A percentile compares a stretch with the other conserved stretches of the same genome.
phyloP scores from a whole-genome alignment of 2,113 vertebrate species.

The Neodontobutis hainanensis region DNA sequence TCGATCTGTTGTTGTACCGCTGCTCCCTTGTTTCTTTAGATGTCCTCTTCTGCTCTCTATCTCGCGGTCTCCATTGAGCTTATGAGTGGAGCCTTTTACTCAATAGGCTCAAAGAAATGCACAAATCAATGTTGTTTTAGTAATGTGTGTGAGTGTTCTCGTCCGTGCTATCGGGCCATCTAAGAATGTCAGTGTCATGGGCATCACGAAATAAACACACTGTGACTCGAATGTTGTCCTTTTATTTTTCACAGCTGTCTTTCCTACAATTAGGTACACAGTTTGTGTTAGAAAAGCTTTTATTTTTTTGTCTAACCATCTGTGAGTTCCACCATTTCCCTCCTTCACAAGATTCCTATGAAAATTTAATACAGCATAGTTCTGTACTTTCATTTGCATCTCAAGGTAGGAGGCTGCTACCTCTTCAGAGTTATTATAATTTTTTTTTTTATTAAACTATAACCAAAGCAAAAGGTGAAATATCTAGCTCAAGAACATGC shows the following conservation, averaged over 20 bases:
- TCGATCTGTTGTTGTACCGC: slow-evolving; percentile 50
- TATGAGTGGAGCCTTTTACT: slow-evolving; percentile 21
- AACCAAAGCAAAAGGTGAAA: no score
- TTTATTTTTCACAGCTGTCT: background rate
- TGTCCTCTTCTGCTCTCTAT: slow-evolving; percentile 30
- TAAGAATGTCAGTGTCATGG: background rate
- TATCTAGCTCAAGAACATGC: no score
- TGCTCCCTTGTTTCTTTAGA: slow-evolving; percentile 30
- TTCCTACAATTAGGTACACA: background rate
- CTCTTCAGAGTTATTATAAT: background rate
- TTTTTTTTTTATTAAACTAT: no score
- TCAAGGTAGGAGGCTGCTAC: background rate
- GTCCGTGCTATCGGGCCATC: background rate
- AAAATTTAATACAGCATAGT: background rate
- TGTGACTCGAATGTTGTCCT: background rate
- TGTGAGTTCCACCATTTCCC: background rate
- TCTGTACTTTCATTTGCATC: background rate
- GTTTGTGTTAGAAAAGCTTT: background rate
- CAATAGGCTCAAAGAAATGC: slow-evolving; percentile 9
- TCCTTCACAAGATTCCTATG: background rate
- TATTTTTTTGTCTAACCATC: background rate
- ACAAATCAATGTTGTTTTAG: slow-evolving; percentile 17
- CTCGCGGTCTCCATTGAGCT: background rate
- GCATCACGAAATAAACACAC: slow-evolving; percentile 2
- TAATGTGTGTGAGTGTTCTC: slow-evolving; percentile 14